These are phyloP conservation scores for Galleria mellonella DNA, from an alignment of 1,140 invertebrate species.

Conservation along the genomic window DNA sequence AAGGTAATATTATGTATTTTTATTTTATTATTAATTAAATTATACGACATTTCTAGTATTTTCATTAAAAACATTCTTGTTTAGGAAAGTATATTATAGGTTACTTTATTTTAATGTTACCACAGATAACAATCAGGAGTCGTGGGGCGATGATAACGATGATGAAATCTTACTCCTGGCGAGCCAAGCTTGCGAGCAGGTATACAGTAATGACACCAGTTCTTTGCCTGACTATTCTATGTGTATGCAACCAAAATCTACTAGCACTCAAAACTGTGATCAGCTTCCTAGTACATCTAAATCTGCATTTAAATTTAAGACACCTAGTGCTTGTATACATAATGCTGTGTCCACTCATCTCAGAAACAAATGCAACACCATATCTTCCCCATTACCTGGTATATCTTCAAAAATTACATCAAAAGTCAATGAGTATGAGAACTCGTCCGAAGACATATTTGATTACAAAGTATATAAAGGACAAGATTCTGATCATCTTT, in stretches of 20 bases:
- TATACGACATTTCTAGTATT: too few species aligned
- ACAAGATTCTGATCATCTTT: constrained; percentile 34
- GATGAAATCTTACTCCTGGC: constrained; percentile 63
- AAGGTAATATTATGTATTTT: too few species aligned
- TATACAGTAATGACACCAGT: constrained; percentile 29
- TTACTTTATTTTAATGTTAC: too few species aligned
- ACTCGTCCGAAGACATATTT: constrained; percentile 34
- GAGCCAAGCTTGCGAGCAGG: constrained; percentile 65
- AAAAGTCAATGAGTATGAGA: constrained; percentile 15
- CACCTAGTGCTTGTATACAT: constrained; percentile 24
- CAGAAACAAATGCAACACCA: constrained; percentile 42
- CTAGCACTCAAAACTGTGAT: constrained; percentile 39
- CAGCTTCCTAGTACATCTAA: constrained; percentile 37
- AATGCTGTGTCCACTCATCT: constrained; percentile 32
- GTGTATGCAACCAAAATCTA: constrained; percentile 48
- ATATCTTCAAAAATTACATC: constrained; percentile 28
- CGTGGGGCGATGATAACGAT: constrained; percentile 62
- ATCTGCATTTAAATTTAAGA: constrained; percentile 42
- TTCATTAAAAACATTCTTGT: too few species aligned
- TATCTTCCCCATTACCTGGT: constrained; percentile 50
- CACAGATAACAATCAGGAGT: constrained; percentile 34
- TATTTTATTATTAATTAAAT: too few species aligned
- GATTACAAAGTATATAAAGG: constrained; percentile 47
- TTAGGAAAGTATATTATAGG: too few species aligned
- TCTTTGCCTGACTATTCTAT: constrained; percentile 45